phyloP scores from a whole-genome alignment of 1,140 invertebrate species.

The Cotesia glomerata region DNA sequence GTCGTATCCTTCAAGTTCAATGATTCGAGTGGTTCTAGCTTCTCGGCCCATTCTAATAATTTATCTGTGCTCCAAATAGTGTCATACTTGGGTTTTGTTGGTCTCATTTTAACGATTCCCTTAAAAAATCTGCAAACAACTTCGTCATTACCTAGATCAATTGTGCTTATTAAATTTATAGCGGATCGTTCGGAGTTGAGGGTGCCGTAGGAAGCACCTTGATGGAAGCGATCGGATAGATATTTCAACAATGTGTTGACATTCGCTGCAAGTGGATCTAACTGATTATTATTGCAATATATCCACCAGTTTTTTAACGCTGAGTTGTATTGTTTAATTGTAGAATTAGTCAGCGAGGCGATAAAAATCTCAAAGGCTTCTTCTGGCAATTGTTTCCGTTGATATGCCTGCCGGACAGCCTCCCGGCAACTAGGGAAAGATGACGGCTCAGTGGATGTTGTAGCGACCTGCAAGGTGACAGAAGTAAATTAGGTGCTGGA shows the following conservation, averaged over 20 bases:
- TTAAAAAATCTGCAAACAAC: conserved; percentile 13
- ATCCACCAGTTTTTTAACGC: conserved; percentile 15
- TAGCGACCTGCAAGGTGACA: conserved; percentile 1
- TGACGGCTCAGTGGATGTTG: neutral
- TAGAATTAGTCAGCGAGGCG: conserved; percentile 3
- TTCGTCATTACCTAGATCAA: neutral
- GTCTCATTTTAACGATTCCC: neutral
- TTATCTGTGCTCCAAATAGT: neutral
- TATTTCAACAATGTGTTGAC: neutral
- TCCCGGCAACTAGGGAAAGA: neutral
- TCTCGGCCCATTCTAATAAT: neutral
- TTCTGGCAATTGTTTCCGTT: neutral
- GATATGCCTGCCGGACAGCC: conserved; percentile 1
- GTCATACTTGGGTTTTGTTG: conserved; percentile 10
- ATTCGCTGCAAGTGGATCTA: neutral
- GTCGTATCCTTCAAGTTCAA: neutral
- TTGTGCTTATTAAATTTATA: conserved; percentile 20
- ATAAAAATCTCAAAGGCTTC: neutral
- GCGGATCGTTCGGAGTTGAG: conserved; percentile 36
- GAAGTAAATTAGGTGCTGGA: neutral
- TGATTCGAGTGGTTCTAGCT: neutral
- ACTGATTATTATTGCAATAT: neutral
- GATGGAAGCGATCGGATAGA: conserved; percentile 4
- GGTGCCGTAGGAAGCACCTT: conserved; percentile 16
- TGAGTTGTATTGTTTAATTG: conserved; percentile 8